These are phyloP conservation scores for Lynx canadensis DNA, from an alignment of 2,113 vertebrate species.

Conservation along the genomic window DNA sequence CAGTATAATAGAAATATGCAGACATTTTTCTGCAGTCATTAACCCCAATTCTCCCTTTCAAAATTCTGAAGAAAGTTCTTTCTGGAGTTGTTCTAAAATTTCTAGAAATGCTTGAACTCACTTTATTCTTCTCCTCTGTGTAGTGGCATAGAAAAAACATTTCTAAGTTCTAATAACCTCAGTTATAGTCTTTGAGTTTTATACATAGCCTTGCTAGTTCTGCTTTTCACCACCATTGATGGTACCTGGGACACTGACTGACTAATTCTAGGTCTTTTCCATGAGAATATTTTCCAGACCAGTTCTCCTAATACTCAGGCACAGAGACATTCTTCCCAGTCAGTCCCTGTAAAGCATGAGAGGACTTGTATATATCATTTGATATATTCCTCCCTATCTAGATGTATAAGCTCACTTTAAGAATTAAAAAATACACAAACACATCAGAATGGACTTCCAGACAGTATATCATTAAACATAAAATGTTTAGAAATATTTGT, in stretches of 20 bases:
- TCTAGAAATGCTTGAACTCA: background rate
- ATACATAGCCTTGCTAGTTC: background rate
- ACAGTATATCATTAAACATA: conserved; percentile 28
- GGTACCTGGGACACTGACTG: background rate
- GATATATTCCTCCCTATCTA: background rate
- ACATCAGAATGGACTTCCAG: conserved; percentile 7
- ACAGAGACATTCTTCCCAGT: background rate
- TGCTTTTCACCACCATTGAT: background rate
- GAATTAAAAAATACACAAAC: background rate
- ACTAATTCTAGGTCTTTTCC: background rate
- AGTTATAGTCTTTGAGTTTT: background rate
- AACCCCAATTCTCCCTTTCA: background rate
- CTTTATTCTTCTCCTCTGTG: background rate
- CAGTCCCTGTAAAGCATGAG: background rate
- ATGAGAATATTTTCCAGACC: background rate
- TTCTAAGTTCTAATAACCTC: background rate
- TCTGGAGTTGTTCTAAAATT: background rate
- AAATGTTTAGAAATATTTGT: conserved; percentile 52
- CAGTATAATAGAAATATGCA: background rate
- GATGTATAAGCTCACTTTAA: background rate
- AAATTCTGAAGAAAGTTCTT: background rate
- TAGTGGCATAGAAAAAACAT: background rate
- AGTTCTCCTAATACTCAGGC: background rate
- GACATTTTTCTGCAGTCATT: background rate
- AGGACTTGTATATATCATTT: background rate